phyloP scores from a whole-genome alignment of 2,113 vertebrate species.

The Dicaeum eximium region DNA sequence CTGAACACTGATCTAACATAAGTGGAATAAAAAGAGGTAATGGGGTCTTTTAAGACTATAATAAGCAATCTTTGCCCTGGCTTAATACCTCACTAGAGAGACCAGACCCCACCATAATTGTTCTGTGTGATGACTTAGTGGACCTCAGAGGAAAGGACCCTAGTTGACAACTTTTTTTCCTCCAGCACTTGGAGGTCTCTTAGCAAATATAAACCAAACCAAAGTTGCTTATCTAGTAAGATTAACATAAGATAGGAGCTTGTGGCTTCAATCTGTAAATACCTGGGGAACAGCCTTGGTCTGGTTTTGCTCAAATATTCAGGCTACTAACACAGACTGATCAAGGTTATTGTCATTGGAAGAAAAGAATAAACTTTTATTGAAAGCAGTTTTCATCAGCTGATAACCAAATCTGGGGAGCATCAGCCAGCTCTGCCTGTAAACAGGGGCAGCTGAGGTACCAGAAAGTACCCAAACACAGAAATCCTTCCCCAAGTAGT shows the following conservation, averaged over 20 bases:
- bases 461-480: neutral
- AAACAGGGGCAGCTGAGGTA: neutral
- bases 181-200: neutral
- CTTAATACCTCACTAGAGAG: neutral
- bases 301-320: neutral
- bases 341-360: neutral
- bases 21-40: neutral
- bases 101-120: neutral
- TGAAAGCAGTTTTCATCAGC: neutral
- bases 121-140: neutral
- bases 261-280: neutral
- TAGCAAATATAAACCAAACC: neutral
- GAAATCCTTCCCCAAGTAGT: neutral
- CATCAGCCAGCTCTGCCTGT: neutral
- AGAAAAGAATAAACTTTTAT: neutral
- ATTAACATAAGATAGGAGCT: neutral
- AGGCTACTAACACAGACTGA: neutral
- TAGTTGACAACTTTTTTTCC: neutral
- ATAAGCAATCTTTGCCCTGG: neutral
- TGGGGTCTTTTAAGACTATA: neutral
- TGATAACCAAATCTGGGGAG: neutral
- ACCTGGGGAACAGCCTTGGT: neutral
- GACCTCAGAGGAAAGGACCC: neutral
- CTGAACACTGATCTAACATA: neutral
- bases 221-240: neutral